Conservation (phyloP, 1,140 invertebrate species). For the Drosophila ohnishii region DNA sequence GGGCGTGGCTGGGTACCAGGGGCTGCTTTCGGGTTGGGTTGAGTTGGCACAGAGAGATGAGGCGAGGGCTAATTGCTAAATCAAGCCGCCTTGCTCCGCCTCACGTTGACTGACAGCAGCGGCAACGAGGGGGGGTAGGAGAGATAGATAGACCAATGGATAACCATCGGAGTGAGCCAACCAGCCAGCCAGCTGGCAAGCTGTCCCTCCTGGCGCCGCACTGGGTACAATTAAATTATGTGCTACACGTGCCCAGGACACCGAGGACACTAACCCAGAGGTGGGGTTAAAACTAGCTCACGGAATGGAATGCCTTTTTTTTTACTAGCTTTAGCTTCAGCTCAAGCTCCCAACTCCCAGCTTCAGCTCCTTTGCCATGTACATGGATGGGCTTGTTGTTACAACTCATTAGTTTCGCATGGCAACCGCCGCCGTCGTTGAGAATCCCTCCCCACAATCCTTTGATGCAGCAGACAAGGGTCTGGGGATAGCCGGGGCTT, state of each 20-base stretch:
- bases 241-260: conserved; percentile 44
- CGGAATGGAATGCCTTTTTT: conserved; percentile 8
- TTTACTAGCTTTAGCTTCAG: not conserved
- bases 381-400: conserved; percentile 56
- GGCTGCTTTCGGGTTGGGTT: not conserved
- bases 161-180: conserved; percentile 9
- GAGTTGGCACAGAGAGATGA: conserved; percentile 13
- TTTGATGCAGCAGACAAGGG: conserved; percentile 71
- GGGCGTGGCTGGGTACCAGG: not conserved
- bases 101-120: conserved; percentile 35
- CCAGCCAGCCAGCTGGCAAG: conserved; percentile 7
- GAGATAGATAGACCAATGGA: not conserved
- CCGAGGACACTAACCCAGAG: not conserved
- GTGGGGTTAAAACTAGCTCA: not conserved
- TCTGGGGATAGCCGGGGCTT: conserved; percentile 10
- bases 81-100: conserved; percentile 44
- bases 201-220: conserved; percentile 19
- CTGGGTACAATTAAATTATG: conserved; percentile 67
- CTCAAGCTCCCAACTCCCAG: not conserved
- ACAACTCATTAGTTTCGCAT: conserved; percentile 73
- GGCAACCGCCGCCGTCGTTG: conserved; percentile 10
- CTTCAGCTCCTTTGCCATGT: conserved; percentile 43
- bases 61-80: conserved; percentile 66
- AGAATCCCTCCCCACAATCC: conserved; percentile 43
- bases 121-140: too few species aligned